These are phyloP conservation scores for Enteromius treurensis DNA, from an alignment of 2,797 vertebrate species.

Conservation along the genomic window DNA sequence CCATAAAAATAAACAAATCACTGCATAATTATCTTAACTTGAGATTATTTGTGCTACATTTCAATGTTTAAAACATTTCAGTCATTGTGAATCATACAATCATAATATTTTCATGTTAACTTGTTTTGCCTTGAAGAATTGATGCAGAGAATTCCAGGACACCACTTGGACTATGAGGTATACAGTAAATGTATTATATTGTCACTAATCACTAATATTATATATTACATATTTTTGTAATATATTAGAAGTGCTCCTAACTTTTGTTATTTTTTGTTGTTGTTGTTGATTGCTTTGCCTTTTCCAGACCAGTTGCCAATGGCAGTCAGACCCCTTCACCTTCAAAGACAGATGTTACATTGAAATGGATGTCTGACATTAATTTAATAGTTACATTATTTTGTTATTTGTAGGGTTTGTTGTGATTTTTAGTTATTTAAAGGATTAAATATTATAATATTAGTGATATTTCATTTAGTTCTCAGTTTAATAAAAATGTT, in stretches of 20 bases:
- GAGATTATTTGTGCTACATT: background rate
- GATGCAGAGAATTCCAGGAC: slow-evolving; percentile 48
- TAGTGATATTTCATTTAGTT: background rate
- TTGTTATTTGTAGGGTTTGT: background rate
- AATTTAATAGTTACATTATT: background rate
- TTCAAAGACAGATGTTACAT: background rate
- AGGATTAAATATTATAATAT: background rate
- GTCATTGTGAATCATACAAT: background rate
- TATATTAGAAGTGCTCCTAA: background rate
- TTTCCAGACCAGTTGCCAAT: background rate
- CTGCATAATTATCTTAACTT: background rate
- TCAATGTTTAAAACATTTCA: background rate
- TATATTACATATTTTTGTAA: background rate
- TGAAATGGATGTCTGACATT: background rate
- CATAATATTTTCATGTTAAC: background rate
- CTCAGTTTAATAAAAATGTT: background rate
- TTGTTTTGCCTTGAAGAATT: slow-evolving; percentile 45
- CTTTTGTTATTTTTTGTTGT: too few relatives aligned
- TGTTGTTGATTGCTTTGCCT: background rate
- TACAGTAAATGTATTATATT: background rate
- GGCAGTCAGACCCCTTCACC: background rate
- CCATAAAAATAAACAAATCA: background rate
- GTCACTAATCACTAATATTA: background rate
- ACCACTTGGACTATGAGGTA: slow-evolving; percentile 52
- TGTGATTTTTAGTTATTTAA: background rate